Evolutionary conservation across 30 jellyfish, hydroid and myxozoan species (phyloP).

Genomic region (Chironex yamaguchii): DNA sequence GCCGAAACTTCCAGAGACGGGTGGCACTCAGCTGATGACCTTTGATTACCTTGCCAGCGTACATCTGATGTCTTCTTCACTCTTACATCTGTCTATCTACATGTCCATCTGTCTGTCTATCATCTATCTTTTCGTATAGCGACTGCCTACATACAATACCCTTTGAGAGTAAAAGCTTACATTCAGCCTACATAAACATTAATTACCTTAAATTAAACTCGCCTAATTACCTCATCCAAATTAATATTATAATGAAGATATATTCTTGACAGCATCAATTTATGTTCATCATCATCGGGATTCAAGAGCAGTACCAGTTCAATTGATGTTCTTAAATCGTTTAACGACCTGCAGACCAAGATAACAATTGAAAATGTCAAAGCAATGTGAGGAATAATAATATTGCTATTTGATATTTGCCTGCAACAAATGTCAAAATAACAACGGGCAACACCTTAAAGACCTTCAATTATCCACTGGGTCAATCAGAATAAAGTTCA

Average conservation of each 20-base stretch:
- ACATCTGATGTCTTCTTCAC: neutral
- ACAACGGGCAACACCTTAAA: too few relatives aligned
- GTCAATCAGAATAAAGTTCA: neutral
- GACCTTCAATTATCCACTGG: too few relatives aligned
- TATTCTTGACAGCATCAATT: conserved; percentile 77
- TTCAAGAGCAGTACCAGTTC: conserved; percentile 70
- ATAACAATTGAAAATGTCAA: neutral
- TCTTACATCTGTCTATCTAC: conserved; percentile 37
- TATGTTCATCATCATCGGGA: conserved; percentile 81
- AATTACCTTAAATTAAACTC: neutral
- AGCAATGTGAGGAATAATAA: neutral
- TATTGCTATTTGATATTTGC: neutral
- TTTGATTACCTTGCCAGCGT: conserved; percentile 14
- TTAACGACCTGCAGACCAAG: conserved; percentile 60
- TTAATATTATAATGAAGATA: conserved; percentile 73
- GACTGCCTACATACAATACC: too few relatives aligned
- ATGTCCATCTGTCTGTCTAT: too few relatives aligned
- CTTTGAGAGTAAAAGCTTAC: neutral
- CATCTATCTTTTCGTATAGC: too few relatives aligned
- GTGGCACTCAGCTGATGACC: neutral
- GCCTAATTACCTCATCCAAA: conserved; percentile 57
- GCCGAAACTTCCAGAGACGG: too few relatives aligned
- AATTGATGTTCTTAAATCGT: conserved; percentile 57
- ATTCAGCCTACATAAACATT: neutral
- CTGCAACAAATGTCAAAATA: neutral